Base-by-base conservation (phyloP, 2,113 vertebrate genomes). In the Pithys albifrons region DNA sequence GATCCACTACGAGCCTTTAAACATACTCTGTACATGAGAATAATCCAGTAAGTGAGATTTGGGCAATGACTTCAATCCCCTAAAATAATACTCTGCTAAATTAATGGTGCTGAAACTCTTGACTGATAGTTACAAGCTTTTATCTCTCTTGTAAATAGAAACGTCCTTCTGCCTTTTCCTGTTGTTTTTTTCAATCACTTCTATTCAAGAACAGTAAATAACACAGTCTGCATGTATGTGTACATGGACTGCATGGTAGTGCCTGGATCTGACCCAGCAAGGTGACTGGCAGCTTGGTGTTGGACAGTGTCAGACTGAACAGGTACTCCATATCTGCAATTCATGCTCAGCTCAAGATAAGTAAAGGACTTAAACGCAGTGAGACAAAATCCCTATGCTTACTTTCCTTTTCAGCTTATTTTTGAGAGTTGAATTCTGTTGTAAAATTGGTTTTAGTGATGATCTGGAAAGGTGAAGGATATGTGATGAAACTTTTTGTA, bases 81-180 rank as follows among this genome's bases (percentile, higher is more conserved):
- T 41, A 51, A 91, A 83, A 83, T 55, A 92, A 70, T 73, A 75
- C 10, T 70, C 76, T 55, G 78, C 64, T 85, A 41, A 88, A 88
- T 93, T 51, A 83, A 57, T 61, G 85, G 85, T 96, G 93, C 93
- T 94, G 92, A 93, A 94, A 77, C 75, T 93, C 90, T 74, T 94
- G 90, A 74, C n/a, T 71, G 61, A 64, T 78, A 74, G 79, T 93
- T 85, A 84, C 13, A 77, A 84, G 54, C 54, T 88, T 83, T 59
- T 93, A 52, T 86, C 48, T 90, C 45, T 27, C 14, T 55, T 91
- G 61, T 93, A 95, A 79, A 85, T 66, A 66, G 27, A 61, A 70
- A 79, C 25, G 39, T 67, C 75, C 35, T 87, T 72, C 49, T 90
- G 55, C 66, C 72, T 72, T 85, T 80, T 59, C 16, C 20, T 45